These are phyloP conservation scores for Petrolisthes cinctipes DNA, from an alignment of 2,888 invertebrate species.

Conservation along the genomic window DNA sequence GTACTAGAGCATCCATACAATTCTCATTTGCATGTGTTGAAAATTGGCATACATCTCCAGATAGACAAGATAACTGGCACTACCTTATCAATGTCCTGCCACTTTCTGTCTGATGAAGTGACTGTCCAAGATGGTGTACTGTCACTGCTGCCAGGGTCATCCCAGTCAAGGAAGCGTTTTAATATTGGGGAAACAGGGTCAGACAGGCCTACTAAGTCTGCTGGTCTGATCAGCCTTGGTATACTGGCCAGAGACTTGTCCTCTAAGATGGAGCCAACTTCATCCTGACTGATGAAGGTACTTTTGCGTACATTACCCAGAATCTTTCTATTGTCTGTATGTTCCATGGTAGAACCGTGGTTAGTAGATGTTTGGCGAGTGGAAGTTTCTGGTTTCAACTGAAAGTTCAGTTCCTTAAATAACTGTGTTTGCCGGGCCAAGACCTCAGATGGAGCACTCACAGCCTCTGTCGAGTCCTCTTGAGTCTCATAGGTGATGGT, in stretches of 20 bases:
- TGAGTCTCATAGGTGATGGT: no score
- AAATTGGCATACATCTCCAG: no score
- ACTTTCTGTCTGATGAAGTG: neutral
- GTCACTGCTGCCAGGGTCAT: constrained; percentile 23
- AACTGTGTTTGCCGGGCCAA: neutral
- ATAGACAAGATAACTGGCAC: constrained; percentile 3
- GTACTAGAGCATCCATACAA: no score
- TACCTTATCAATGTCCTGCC: constrained; percentile 39
- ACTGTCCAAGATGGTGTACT: neutral
- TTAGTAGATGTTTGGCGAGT: no score
- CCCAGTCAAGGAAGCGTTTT: constrained; percentile 14
- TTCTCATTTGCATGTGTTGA: no score
- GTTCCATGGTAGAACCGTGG: no score
- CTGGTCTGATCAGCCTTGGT: neutral
- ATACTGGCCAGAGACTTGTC: constrained; percentile 37
- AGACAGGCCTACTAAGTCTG: neutral
- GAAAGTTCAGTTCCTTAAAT: neutral
- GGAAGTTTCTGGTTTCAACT: neutral
- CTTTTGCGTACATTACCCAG: constrained; percentile 31
- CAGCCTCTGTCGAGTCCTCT: neutral
- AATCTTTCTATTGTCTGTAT: neutral
- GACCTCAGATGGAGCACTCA: neutral
- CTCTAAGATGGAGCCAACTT: constrained; percentile 41
- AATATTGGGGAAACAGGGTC: neutral
- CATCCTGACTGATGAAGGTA: constrained; percentile 43